A percentile compares a stretch with the other conserved stretches of the same genome.
phyloP scores from a whole-genome alignment of 2,888 invertebrate species.

The Calliopum simillimum region DNA sequence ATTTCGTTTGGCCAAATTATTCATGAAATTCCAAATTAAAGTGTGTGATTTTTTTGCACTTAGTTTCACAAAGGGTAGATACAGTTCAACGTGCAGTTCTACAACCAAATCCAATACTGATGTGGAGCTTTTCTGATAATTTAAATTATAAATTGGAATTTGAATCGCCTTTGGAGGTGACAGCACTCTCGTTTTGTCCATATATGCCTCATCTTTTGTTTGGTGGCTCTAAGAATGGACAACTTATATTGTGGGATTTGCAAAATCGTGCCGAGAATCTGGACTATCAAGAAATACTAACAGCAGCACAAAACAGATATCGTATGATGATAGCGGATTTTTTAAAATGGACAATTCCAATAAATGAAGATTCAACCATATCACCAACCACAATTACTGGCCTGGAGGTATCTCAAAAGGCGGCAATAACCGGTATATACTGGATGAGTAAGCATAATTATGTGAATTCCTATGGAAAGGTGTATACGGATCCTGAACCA shows the following conservation, averaged over 20 bases:
- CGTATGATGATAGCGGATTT: slow-evolving; percentile 72
- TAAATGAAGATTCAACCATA: slow-evolving; percentile 72
- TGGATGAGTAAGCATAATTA: slow-evolving; percentile 77
- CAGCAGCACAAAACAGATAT: slow-evolving; percentile 74
- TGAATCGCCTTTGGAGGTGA: slow-evolving; percentile 76
- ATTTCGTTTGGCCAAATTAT: background rate
- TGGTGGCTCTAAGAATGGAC: slow-evolving; percentile 80
- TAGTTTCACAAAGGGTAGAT: slow-evolving; percentile 63
- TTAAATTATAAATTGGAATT: slow-evolving; percentile 78
- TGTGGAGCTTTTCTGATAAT: slow-evolving; percentile 81
- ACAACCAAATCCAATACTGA: slow-evolving; percentile 75
- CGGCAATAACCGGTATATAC: slow-evolving; percentile 73
- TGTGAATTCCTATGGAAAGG: slow-evolving; percentile 73
- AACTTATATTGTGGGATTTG: slow-evolving; percentile 79
- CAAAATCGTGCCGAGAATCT: slow-evolving; percentile 73
- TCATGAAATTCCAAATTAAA: background rate
- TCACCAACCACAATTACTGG: slow-evolving; percentile 73
- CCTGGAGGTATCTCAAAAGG: slow-evolving; percentile 73
- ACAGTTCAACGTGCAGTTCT: slow-evolving; percentile 72
- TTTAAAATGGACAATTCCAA: slow-evolving; percentile 78
- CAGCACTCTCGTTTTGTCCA: slow-evolving; percentile 76
- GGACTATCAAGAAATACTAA: slow-evolving; percentile 73
- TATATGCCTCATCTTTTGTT: slow-evolving; percentile 76
- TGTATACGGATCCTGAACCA: slow-evolving; percentile 65
- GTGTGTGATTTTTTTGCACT: background rate